Conservation (phyloP, 1,140 invertebrate species). For the Cardiocondyla obscurior region DNA sequence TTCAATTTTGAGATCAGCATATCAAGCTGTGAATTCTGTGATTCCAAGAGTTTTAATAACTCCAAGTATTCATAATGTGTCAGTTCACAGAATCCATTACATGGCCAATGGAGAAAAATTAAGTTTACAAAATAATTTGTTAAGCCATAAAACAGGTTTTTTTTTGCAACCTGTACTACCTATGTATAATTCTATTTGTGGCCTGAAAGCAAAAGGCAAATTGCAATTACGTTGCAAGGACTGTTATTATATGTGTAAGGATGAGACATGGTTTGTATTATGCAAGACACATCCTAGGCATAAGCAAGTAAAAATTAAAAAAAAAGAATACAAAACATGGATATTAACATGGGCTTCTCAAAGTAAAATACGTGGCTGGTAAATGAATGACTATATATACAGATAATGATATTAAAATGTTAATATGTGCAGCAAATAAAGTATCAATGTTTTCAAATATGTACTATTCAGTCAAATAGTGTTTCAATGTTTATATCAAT, state of each 20-base stretch:
- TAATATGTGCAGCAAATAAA: neutral
- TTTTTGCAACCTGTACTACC: constrained; percentile 49
- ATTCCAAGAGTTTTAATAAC: constrained; percentile 7
- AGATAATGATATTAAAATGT: neutral
- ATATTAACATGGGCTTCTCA: constrained; percentile 89
- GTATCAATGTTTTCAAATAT: neutral
- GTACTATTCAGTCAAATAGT: too few species aligned
- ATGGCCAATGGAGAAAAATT: constrained; percentile 9
- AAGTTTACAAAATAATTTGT: neutral
- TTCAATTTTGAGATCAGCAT: constrained; percentile 6
- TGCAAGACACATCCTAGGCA: constrained; percentile 91
- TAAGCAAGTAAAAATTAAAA: constrained; percentile 91
- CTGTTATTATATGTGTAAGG: constrained; percentile 89
- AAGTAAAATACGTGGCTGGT: constrained; percentile 86
- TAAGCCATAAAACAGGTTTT: neutral
- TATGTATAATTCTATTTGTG: constrained; percentile 73
- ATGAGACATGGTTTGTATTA: constrained; percentile 89
- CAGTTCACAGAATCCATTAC: neutral
- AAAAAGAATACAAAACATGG: constrained; percentile 86
- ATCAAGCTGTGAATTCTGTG: constrained; percentile 3
- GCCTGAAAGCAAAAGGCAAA: constrained; percentile 86
- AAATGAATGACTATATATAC: constrained; percentile 6
- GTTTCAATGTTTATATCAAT: too few species aligned
- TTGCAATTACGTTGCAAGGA: constrained; percentile 89
- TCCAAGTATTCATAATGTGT: neutral